These are phyloP conservation scores for Pammene fasciana DNA, from an alignment of 2,888 invertebrate genomes.

Conservation along the genomic window DNA sequence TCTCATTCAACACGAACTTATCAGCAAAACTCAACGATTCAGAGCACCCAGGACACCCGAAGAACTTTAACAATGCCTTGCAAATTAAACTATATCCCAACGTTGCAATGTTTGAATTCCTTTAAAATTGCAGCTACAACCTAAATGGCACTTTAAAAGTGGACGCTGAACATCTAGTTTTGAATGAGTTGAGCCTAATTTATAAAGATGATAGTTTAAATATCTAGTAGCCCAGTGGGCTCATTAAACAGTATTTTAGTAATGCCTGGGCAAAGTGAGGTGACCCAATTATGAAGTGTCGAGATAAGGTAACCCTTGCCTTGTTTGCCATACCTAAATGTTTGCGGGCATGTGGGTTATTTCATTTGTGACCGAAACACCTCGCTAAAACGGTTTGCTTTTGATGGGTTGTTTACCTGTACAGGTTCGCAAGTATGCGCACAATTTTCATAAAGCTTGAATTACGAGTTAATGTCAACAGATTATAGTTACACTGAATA, in stretches of 20 bases:
- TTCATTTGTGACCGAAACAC: neutral
- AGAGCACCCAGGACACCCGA: slow-evolving; percentile 52
- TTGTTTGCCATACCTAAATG: neutral
- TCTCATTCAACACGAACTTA: slow-evolving; percentile 42
- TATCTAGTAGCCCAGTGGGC: slow-evolving; percentile 41
- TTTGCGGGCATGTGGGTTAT: neutral
- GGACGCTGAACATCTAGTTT: slow-evolving; percentile 14
- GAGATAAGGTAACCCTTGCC: slow-evolving; percentile 2
- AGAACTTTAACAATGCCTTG: slow-evolving; percentile 56
- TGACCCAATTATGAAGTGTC: slow-evolving; percentile 43
- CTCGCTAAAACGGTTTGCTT: neutral
- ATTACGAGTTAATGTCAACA: neutral
- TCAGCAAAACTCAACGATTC: slow-evolving; percentile 43
- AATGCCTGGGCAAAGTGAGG: slow-evolving; percentile 41
- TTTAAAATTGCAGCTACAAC: slow-evolving; percentile 8
- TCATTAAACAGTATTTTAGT: slow-evolving; percentile 42
- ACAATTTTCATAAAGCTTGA: neutral
- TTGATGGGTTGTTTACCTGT: neutral
- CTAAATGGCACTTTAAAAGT: slow-evolving; percentile 21
- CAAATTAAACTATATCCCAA: slow-evolving; percentile 17
- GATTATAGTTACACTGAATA: neutral
- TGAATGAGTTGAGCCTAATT: slow-evolving; percentile 19
- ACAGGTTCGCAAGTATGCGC: neutral
- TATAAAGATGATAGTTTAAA: slow-evolving; percentile 40
- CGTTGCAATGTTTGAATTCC: slow-evolving; percentile 15